Evolutionary conservation across 1,140 invertebrate genomes (phyloP).

Genomic region (Eumeta japonica): DNA sequence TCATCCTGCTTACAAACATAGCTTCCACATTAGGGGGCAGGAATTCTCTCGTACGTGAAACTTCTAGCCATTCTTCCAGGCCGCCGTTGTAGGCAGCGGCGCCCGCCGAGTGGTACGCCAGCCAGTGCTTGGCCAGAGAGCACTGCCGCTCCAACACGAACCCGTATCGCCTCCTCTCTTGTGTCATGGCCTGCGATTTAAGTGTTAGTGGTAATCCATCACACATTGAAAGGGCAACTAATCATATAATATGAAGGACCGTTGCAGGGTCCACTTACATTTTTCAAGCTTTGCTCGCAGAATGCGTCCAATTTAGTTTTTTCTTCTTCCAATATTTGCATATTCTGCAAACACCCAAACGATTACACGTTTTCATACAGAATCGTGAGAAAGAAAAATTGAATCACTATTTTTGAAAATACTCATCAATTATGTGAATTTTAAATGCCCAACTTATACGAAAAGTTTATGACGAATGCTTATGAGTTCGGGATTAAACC

Average conservation of each 20-base stretch:
- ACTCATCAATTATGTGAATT: no score
- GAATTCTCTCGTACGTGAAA: constrained; percentile 80
- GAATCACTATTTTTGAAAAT: no score
- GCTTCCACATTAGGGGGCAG: constrained; percentile 78
- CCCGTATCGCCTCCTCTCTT: constrained; percentile 88
- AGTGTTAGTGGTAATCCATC: neutral
- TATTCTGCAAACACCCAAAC: constrained; percentile 63
- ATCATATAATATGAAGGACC: constrained; percentile 6
- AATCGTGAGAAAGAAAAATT: neutral
- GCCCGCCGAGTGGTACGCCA: constrained; percentile 81
- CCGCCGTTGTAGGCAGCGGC: constrained; percentile 74
- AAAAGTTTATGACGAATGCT: no score
- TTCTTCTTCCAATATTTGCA: constrained; percentile 87
- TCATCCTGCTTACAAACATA: constrained; percentile 74
- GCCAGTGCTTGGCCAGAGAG: constrained; percentile 87
- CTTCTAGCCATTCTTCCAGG: constrained; percentile 85
- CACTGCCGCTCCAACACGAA: constrained; percentile 90
- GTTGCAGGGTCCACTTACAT: constrained; percentile 80
- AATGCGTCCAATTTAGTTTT: constrained; percentile 87
- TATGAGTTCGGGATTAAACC: no score
- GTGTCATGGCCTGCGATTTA: constrained; percentile 79
- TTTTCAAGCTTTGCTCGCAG: constrained; percentile 87
- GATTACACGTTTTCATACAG: neutral
- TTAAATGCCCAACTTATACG: no score
- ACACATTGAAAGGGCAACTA: neutral